Conservation (phyloP, 64 coral and sea anemone genomes). For the Porites lutea region DNA sequence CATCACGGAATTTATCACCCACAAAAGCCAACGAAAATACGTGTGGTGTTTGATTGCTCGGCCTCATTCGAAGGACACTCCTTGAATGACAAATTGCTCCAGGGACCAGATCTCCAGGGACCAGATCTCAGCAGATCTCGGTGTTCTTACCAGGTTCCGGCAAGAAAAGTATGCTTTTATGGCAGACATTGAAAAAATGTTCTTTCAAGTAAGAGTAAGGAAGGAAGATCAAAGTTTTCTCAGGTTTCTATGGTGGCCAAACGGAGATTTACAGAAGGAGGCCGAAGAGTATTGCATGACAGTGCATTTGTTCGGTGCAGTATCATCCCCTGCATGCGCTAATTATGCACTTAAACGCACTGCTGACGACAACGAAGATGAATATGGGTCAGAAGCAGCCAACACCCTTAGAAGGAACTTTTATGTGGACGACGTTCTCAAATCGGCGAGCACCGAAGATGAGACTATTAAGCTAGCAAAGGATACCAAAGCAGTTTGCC, state of each 20-base stretch:
- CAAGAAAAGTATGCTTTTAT: slow-evolving; percentile 18
- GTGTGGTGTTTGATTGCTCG: slow-evolving; percentile 69
- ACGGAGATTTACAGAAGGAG: neutral
- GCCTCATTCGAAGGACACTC: slow-evolving; percentile 42
- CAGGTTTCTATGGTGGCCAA: neutral
- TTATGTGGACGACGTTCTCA: neutral
- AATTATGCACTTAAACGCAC: too few relatives aligned
- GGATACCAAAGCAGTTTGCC: slow-evolving; percentile 7
- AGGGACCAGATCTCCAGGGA: too few relatives aligned
- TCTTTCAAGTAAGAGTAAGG: slow-evolving; percentile 22
- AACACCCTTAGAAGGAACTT: slow-evolving; percentile 8
- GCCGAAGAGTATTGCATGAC: neutral
- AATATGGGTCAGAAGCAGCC: neutral
- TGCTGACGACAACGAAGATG: too few relatives aligned
- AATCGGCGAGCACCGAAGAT: neutral
- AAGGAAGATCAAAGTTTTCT: neutral
- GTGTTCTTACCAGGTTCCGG: slow-evolving; percentile 63
- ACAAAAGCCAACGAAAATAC: slow-evolving; percentile 45
- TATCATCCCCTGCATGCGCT: too few relatives aligned
- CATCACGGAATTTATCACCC: slow-evolving; percentile 62
- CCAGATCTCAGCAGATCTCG: slow-evolving; percentile 47
- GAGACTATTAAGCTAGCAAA: slow-evolving; percentile 30
- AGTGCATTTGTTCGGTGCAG: neutral
- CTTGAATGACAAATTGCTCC: slow-evolving; percentile 17
- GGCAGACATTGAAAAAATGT: slow-evolving; percentile 25